A percentile compares a stretch with the other conserved stretches of the same genome.
phyloP scores from a whole-genome alignment of 2,797 vertebrate genomes.

The Syngnathus acus region DNA sequence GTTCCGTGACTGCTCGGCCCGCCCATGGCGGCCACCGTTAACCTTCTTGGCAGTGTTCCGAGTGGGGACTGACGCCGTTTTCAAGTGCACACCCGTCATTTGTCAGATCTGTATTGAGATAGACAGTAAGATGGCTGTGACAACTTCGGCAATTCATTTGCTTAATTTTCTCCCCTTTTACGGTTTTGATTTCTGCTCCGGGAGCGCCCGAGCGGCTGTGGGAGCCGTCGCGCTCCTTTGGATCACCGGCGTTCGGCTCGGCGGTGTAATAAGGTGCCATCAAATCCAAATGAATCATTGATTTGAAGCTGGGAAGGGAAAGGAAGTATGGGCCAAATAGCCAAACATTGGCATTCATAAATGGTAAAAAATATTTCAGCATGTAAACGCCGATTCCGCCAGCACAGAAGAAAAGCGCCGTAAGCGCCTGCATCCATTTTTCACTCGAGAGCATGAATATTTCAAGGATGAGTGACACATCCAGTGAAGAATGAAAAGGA shows the following conservation, averaged over 20 bases:
- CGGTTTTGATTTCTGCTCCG: neutral
- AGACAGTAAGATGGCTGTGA: no score
- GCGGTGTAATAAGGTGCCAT: constrained; percentile 61
- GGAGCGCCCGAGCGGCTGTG: neutral
- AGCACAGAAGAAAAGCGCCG: no score
- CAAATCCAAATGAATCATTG: constrained; percentile 51
- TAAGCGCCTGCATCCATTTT: constrained; percentile 58
- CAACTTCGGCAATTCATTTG: neutral
- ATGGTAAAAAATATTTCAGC: no score
- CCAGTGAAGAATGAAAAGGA: constrained; percentile 61
- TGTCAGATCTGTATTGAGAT: no score
- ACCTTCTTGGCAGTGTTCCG: constrained; percentile 50
- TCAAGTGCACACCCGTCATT: no score
- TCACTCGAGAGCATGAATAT: constrained; percentile 63
- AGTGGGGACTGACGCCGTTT: no score
- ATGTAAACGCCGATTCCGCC: no score
- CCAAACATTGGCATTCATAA: no score
- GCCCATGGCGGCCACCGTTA: constrained; percentile 66
- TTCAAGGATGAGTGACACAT: constrained; percentile 65
- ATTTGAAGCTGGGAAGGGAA: constrained; percentile 49
- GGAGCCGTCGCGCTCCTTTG: constrained; percentile 42
- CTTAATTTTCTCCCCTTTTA: constrained; percentile 1
- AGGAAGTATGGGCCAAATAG: constrained; percentile 29
- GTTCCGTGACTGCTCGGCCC: constrained; percentile 66
- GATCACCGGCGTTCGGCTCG: constrained; percentile 63